These are phyloP conservation scores for Thera britannica DNA, from an alignment of 2,888 invertebrate species.

Conservation along the genomic window DNA sequence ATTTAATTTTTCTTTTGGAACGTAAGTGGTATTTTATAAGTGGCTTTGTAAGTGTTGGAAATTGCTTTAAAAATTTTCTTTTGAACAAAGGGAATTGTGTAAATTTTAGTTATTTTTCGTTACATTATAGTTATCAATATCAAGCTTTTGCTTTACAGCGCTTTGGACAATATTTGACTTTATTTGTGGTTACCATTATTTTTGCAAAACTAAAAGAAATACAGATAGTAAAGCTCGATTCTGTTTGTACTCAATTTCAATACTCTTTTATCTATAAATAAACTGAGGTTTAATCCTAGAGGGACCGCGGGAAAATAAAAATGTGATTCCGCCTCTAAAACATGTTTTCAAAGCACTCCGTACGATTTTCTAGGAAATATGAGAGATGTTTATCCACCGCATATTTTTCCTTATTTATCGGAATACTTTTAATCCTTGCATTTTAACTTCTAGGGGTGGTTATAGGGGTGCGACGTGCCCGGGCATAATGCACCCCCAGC, in stretches of 20 bases:
- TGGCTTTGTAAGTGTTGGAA: slow-evolving; percentile 17
- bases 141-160: too few species aligned
- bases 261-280: too few species aligned
- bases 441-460: slow-evolving; percentile 49
- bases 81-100: not conserved
- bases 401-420: slow-evolving; percentile 26
- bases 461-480: slow-evolving; percentile 49
- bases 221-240: too few species aligned
- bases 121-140: not conserved
- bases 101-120: not conserved
- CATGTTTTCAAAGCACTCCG: not conserved
- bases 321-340: too few species aligned
- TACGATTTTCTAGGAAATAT: not conserved
- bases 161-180: too few species aligned
- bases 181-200: too few species aligned
- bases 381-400: slow-evolving; percentile 3
- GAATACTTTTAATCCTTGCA: slow-evolving; percentile 52
- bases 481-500: slow-evolving; percentile 53
- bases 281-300: too few species aligned
- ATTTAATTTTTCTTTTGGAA: slow-evolving; percentile 33
- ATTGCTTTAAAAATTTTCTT: slow-evolving; percentile 1
- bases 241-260: too few species aligned
- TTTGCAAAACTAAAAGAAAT: too few species aligned
- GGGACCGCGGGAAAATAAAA: too few species aligned
- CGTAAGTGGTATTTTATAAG: slow-evolving; percentile 32